A percentile compares a stretch with the other conserved stretches of the same genome.
Conservation (phyloP, 2,888 invertebrate species). For the Caenorhabditis angaria region DNA sequence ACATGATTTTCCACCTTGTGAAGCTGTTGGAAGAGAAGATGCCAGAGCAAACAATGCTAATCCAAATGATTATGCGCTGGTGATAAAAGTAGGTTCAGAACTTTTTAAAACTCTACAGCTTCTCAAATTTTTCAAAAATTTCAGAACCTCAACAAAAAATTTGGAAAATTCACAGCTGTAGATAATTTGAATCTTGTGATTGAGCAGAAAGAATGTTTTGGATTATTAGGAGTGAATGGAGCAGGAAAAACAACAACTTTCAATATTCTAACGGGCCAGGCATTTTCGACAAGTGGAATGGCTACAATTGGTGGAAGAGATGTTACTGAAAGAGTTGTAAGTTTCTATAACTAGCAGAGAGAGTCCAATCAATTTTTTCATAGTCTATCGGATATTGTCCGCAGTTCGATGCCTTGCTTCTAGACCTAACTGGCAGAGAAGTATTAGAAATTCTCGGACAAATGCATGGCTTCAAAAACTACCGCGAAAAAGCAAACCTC, state of each 20-base stretch:
- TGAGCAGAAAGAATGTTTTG: conserved; percentile 65
- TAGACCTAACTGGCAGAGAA: conserved; percentile 65
- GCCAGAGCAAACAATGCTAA: too few species aligned
- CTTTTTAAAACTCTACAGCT: too few species aligned
- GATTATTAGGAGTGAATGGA: conserved; percentile 65
- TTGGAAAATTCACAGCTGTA: conserved; percentile 39
- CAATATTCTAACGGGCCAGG: conserved; percentile 66
- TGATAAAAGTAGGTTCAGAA: too few species aligned
- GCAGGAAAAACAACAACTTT: conserved; percentile 72
- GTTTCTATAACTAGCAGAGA: too few species aligned
- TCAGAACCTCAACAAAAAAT: conserved; percentile 40
- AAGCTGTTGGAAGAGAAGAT: too few species aligned
- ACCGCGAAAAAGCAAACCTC: conserved; percentile 40
- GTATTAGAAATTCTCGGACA: conserved; percentile 57
- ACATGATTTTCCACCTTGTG: too few species aligned
- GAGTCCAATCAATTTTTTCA: too few species aligned
- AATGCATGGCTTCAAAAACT: conserved; percentile 51
- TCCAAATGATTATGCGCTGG: conserved; percentile 12
- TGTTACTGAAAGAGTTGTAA: not conserved
- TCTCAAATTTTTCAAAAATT: too few species aligned
- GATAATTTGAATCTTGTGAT: conserved; percentile 62
- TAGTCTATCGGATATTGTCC: conserved; percentile 68
- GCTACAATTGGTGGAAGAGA: not conserved
- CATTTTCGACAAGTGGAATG: conserved; percentile 29
- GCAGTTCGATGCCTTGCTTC: conserved; percentile 67